Base-by-base conservation (phyloP, 2,113 vertebrate genomes). In the Zosterops borbonicus region DNA sequence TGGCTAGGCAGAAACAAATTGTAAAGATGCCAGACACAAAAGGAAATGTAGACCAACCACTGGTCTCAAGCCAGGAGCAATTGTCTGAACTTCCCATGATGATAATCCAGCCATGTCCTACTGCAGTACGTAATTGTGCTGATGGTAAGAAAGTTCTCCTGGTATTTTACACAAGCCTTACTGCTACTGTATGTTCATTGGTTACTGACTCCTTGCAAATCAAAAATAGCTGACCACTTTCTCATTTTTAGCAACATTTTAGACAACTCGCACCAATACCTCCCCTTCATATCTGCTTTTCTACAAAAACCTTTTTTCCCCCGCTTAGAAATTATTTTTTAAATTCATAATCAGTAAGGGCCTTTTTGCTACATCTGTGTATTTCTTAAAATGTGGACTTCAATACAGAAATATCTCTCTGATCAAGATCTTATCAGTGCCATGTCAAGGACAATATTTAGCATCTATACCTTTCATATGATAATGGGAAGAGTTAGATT, bases 241-340 rank as follows among this genome's bases (percentile, higher is more conserved):
- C 52, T 53, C 17, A 15, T 73, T 85, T 44, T 39, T 10, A 71
- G 21, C 35, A 83, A 29, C 12, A 37, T 77, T 81, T 91, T 58
- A 42, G 33, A 76, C 22, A 73, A 31, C n/a, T n/a, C 56, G 23
- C 21, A 60, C 29, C 6, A 2, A 44, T 22, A 52, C 5, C 27
- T 52, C 12, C 24, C 47, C 12, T 90, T 86, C 41, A 41, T 69
- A 52, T 29, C 60, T 56, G 12, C 20, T 81, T 88, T 88, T 55
- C 23, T 68, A 35, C 16, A 63, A 46, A 77, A 87, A 12, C 0
- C 2, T 2, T 11, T 11, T 52, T 69, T 41, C 16, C 17, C 1
- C 17, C 1, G 1, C 18, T 27, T 59, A 63, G 4, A 65, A 87
- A 37, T 49, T 62, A 1, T 53, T 83, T 63, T 75, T 53, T 3